Conservation (phyloP, 2,888 invertebrate genomes). For the Leptopilina myrica region DNA sequence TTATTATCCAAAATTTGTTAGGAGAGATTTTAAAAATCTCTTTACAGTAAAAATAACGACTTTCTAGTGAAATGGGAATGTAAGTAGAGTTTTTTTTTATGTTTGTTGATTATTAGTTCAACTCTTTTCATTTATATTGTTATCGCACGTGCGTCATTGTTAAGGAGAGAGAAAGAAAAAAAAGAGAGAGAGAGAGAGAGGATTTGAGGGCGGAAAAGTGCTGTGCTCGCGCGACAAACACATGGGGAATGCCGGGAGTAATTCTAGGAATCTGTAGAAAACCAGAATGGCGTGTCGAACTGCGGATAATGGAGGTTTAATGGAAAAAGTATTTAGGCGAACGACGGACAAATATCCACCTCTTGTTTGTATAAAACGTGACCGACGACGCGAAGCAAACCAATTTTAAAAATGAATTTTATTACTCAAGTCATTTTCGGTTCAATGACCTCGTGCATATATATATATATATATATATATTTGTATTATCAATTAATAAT, state of each 20-base stretch:
- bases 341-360: slow-evolving; percentile 38
- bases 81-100: not conserved
- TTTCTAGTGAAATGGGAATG: not conserved
- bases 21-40: not conserved
- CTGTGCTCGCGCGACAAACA: slow-evolving; percentile 10
- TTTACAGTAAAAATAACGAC: not conserved
- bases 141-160: slow-evolving; percentile 9
- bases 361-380: slow-evolving; percentile 33
- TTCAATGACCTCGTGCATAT: slow-evolving; percentile 37
- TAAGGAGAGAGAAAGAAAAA: not conserved
- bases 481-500: slow-evolving; percentile 39
- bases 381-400: slow-evolving; percentile 24
- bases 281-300: slow-evolving; percentile 31
- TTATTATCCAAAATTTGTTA: too few species aligned
- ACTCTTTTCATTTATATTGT: slow-evolving; percentile 2
- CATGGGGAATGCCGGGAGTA: not conserved
- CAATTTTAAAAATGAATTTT: slow-evolving; percentile 56
- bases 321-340: slow-evolving; percentile 48
- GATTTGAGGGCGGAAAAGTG: not conserved
- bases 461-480: too few species aligned
- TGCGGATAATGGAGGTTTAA: slow-evolving; percentile 50
- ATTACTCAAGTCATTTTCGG: slow-evolving; percentile 44
- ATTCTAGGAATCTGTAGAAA: slow-evolving; percentile 36
- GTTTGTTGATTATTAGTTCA: slow-evolving; percentile 3
- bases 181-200: not conserved